These are phyloP conservation scores for Thaumetopoea pityocampa DNA, from an alignment of 1,140 invertebrate species.

Conservation along the genomic window DNA sequence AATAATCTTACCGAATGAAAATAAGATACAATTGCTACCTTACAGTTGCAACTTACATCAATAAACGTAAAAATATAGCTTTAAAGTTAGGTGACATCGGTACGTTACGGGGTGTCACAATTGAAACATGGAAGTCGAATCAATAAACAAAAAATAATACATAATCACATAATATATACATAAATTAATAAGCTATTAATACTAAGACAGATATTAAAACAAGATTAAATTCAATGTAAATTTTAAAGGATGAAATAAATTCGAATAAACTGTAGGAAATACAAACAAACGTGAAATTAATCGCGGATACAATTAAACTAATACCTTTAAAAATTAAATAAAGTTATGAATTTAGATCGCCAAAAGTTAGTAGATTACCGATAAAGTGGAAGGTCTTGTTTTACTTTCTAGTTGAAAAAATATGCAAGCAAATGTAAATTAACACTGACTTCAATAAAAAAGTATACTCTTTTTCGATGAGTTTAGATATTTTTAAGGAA, in stretches of 20 bases:
- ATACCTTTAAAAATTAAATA: conserved; percentile 8
- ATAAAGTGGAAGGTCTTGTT: no score
- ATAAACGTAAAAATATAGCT: no score
- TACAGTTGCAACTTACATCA: not conserved
- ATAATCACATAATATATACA: no score
- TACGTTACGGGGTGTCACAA: no score
- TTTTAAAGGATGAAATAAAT: conserved; percentile 6
- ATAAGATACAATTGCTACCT: conserved; percentile 5
- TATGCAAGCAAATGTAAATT: no score
- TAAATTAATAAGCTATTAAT: not conserved
- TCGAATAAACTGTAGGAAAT: conserved; percentile 12
- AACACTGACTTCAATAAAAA: no score
- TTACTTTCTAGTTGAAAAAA: no score
- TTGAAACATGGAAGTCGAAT: no score
- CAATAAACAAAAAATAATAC: no score
- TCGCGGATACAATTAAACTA: conserved; percentile 8
- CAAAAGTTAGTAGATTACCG: conserved; percentile 7
- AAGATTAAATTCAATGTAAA: conserved; percentile 3
- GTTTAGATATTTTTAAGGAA: no score
- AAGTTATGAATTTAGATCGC: conserved; percentile 4
- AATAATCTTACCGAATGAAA: not conserved
- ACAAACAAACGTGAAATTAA: conserved; percentile 10
- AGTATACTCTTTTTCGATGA: no score
- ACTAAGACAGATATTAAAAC: not conserved
- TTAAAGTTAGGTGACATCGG: no score